phyloP scores from a whole-genome alignment of 2,113 vertebrate genomes.

The Sapayoa aenigma region DNA sequence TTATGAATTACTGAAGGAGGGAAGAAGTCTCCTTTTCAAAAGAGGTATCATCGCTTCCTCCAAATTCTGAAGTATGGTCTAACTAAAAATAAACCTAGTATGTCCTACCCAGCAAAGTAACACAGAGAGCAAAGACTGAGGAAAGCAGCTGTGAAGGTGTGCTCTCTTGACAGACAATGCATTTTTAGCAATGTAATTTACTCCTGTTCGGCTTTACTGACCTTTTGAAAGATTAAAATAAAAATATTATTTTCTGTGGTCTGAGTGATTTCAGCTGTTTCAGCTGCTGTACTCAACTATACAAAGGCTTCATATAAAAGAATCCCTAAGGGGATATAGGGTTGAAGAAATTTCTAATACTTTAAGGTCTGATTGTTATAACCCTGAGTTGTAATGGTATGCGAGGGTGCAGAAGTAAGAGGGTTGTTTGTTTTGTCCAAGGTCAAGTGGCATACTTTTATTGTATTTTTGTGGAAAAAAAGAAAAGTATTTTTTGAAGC shows the following conservation, averaged over 20 bases:
- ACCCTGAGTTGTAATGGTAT: neutral
- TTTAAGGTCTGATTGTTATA: neutral
- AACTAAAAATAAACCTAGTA: neutral
- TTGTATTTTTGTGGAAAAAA: neutral
- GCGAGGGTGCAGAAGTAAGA: neutral
- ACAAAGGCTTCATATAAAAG: conserved; percentile 48
- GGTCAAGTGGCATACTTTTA: neutral
- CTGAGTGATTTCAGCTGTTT: conserved; percentile 47
- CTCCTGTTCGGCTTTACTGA: conserved; percentile 66
- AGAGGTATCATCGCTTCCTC: neutral
- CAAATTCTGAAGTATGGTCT: neutral
- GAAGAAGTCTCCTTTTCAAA: neutral
- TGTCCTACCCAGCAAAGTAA: neutral
- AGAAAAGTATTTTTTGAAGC: neutral
- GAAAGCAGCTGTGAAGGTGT: conserved; percentile 47
- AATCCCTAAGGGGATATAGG: neutral
- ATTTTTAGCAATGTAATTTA: conserved; percentile 69
- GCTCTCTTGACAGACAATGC: conserved; percentile 51
- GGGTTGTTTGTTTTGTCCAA: neutral
- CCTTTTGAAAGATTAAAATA: conserved; percentile 73
- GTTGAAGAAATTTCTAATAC: conserved; percentile 13
- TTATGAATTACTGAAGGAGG: neutral
- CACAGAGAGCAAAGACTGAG: conserved; percentile 27
- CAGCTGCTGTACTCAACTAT: conserved; percentile 9
- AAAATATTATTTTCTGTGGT: conserved; percentile 62